phyloP scores from a whole-genome alignment of 2,888 invertebrate species.

The Rhyacophila evoluta region DNA sequence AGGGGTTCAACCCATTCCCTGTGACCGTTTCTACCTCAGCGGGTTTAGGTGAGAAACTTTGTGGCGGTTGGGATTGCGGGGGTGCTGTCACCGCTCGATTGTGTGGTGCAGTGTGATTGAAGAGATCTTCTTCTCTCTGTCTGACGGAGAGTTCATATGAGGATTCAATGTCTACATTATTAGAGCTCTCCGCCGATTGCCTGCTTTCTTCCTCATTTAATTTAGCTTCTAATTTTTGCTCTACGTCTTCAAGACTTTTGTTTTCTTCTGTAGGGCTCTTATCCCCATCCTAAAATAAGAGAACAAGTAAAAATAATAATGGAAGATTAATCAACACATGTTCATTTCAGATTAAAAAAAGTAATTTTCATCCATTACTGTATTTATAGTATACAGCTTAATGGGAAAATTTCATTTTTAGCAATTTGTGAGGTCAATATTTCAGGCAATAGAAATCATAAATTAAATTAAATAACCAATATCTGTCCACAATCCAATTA shows the following conservation, averaged over 20 bases:
- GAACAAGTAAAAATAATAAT: too few relatives aligned
- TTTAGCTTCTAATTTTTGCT: slow-evolving; percentile 46
- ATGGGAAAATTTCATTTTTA: too few relatives aligned
- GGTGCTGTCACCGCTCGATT: slow-evolving; percentile 36
- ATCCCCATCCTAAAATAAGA: slow-evolving; percentile 51
- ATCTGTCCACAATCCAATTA: too few relatives aligned
- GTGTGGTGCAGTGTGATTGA: slow-evolving; percentile 49
- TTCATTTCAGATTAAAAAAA: too few relatives aligned
- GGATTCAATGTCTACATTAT: slow-evolving; percentile 42
- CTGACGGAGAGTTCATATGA: slow-evolving; percentile 53
- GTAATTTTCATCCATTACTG: too few relatives aligned
- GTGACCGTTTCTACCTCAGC: slow-evolving; percentile 33
- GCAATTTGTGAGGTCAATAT: too few relatives aligned
- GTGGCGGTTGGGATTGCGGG: slow-evolving; percentile 6
- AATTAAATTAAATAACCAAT: too few relatives aligned
- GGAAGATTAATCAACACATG: too few relatives aligned
- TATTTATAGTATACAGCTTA: too few relatives aligned
- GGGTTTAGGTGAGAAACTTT: slow-evolving; percentile 27
- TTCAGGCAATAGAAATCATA: too few relatives aligned
- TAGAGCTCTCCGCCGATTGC: background rate
- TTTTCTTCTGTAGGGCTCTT: slow-evolving; percentile 54
- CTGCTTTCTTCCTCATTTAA: slow-evolving; percentile 32
- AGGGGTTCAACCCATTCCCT: slow-evolving; percentile 40
- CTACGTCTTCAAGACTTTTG: slow-evolving; percentile 49
- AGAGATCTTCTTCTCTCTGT: slow-evolving; percentile 50